A percentile compares a stretch with the other conserved stretches of the same genome.
Evolutionary conservation across 2,113 vertebrate genomes (phyloP).

Genomic region (Platichthys stellatus): DNA sequence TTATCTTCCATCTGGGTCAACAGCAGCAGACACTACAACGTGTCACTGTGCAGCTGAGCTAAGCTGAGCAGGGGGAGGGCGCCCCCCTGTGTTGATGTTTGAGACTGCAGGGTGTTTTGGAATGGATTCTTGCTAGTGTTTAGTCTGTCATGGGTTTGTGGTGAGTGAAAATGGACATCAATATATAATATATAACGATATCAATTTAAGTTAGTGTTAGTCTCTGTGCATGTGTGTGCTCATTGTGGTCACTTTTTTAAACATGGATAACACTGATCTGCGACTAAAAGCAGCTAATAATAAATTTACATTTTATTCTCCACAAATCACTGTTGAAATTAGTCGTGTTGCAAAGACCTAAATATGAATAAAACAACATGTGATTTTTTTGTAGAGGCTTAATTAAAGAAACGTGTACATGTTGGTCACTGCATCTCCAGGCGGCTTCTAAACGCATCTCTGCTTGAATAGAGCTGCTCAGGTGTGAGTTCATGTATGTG

Average conservation of each 20-base stretch:
- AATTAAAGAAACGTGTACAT: too few relatives aligned
- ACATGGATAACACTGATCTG: not conserved
- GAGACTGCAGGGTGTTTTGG: constrained; percentile 31
- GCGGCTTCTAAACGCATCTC: too few relatives aligned
- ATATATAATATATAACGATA: not conserved
- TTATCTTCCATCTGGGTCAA: constrained; percentile 34
- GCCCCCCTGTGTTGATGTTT: constrained; percentile 40
- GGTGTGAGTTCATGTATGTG: not conserved
- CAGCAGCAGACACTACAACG: not conserved
- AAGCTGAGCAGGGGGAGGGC: constrained; percentile 6
- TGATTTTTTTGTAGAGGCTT: too few relatives aligned
- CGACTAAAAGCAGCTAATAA: not conserved
- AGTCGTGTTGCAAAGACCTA: not conserved
- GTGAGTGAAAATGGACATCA: not conserved
- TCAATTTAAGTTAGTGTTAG: not conserved
- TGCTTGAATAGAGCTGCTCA: not conserved
- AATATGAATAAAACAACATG: too few relatives aligned
- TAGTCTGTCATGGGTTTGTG: not conserved
- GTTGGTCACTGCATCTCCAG: too few relatives aligned
- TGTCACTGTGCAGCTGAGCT: not conserved
- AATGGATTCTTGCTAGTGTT: not conserved
- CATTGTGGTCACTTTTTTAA: not conserved
- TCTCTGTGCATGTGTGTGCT: not conserved
- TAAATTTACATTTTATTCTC: too few relatives aligned
- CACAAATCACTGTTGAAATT: not conserved